Evolutionary conservation across 2,113 vertebrate species (phyloP), one percentile per base, ranked within the genome.

Genomic region (Cettia cetti): DNA sequence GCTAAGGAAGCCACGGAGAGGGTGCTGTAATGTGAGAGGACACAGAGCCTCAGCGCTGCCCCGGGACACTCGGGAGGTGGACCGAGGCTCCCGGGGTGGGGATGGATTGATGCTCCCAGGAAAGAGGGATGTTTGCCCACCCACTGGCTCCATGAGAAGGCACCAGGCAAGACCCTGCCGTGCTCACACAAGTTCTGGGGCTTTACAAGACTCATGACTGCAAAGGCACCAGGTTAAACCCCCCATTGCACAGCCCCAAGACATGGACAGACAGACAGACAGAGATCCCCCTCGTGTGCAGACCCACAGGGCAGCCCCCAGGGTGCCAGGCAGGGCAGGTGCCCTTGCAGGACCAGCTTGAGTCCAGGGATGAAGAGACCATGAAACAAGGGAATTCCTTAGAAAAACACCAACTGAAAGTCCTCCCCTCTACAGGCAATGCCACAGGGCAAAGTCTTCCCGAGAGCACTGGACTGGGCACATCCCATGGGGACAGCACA

Each of bases 11-110:
- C 72, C 87, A 37, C 78, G 65, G 68, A 76, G 59, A 95, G 64
- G 21, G 44, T 37, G 40, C 68, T 65, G 86, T 88, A 94, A 93
- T 57, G 54, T 80, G 92, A 95, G 85, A 91, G 71, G 89, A 93
- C 65, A 40, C 52, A 52, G 49, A 89, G 83, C 52, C 44, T 2
- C 69, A 82, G 27, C 0, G 0, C 75, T 92, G 79, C 66, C 89
- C 65, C 28, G 3, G 70, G 52, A 70, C 74, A 14, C 60, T 53
- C 0, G 0, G 57, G 92, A 87, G 84, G 40, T 0, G 0, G n/a
- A 52, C 61, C 28, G 74, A 76, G 6, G 13, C 65, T 87, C 90
- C 84, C 21, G 15, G 86, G 81, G 78, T 11, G 39, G 15, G 86
- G 81, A 81, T 11, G 39, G 76, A 53, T 31, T 26, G 56, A 42